Evolutionary conservation across 2,113 vertebrate genomes (phyloP).

Genomic region (Sorex araneus): DNA sequence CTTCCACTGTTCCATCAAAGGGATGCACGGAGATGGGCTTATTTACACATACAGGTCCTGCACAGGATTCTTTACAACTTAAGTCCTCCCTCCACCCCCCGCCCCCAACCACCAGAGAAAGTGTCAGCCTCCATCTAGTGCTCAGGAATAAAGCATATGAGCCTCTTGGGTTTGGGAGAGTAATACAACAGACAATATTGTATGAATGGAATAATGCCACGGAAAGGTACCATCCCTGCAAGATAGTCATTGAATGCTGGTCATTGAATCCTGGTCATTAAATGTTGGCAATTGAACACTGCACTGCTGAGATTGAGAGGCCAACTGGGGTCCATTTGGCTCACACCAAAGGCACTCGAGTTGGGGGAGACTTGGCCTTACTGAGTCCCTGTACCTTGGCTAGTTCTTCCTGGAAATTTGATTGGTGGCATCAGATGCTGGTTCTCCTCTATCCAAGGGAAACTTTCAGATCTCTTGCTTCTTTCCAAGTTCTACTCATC

Average conservation of each 20-base stretch:
- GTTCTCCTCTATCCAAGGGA: neutral
- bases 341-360: rapidly evolving
- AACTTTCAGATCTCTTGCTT: neutral
- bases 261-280: neutral
- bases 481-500: neutral
- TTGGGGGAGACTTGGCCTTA: too few species aligned
- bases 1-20: neutral
- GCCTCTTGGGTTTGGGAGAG: rapidly evolving
- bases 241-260: neutral
- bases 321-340: too few species aligned
- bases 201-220: neutral
- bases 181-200: neutral
- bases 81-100: too few species aligned
- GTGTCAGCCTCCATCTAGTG: neutral
- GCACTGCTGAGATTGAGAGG: neutral
- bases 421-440: neutral
- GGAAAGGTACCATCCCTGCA: neutral
- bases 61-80: neutral
- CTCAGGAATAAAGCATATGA: neutral
- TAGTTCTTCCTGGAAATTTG: neutral
- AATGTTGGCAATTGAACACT: too few species aligned
- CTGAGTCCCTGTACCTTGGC: neutral
- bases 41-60: neutral
- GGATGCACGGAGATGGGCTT: neutral
- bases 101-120: too few species aligned